Evolutionary conservation across 2,113 vertebrate genomes (phyloP).

Genomic region (Silurus glanis): DNA sequence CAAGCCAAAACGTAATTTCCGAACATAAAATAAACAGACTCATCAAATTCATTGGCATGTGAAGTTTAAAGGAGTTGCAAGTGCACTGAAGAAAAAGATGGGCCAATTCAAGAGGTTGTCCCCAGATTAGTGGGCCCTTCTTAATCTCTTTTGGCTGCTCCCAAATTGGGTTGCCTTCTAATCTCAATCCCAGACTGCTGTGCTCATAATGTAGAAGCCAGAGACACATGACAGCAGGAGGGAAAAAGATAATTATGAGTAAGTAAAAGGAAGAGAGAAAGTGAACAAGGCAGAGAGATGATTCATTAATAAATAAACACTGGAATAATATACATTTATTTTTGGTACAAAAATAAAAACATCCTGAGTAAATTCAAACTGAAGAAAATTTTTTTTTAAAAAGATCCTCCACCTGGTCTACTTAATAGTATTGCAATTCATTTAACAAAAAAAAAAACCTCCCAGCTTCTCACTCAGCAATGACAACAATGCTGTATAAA

Average conservation of each 20-base stretch:
- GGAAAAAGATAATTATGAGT: slow-evolving; percentile 43
- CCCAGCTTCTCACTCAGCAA: not conserved
- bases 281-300: slow-evolving; percentile 10
- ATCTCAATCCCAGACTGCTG: slow-evolving; percentile 64
- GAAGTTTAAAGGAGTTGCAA: slow-evolving; percentile 66
- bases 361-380: not conserved
- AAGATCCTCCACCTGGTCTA: not conserved
- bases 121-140: slow-evolving; percentile 73
- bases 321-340: not conserved
- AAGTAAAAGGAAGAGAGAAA: slow-evolving; percentile 22
- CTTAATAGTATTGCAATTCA: not conserved
- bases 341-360: not conserved
- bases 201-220: slow-evolving; percentile 64
- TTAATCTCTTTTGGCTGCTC: slow-evolving; percentile 73
- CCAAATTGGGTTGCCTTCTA: slow-evolving; percentile 73
- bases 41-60: slow-evolving; percentile 71
- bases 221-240: slow-evolving; percentile 57
- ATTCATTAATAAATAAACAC: slow-evolving; percentile 12
- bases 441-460: not conserved
- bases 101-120: slow-evolving; percentile 69
- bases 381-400: not conserved
- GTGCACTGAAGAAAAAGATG: slow-evolving; percentile 18
- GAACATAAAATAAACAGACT: slow-evolving; percentile 53
- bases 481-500: not conserved
- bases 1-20: slow-evolving; percentile 20